These are phyloP conservation scores for Drosophila pseudoananassae DNA, from an alignment of 1,140 invertebrate species.

Conservation along the genomic window DNA sequence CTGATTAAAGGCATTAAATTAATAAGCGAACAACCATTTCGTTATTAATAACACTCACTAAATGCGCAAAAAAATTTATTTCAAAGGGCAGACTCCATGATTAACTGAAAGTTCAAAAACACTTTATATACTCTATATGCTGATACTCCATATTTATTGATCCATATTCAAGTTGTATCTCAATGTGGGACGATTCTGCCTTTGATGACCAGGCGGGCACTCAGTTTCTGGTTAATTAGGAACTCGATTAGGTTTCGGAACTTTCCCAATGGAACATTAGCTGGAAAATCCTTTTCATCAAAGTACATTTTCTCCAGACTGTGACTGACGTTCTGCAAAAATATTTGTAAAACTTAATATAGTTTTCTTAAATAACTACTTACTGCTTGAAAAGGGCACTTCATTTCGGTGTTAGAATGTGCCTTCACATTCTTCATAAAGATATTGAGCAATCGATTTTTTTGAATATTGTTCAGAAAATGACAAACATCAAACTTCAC, in stretches of 20 bases:
- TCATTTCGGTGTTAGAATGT: conserved; percentile 17
- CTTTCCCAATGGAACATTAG: conserved; percentile 33
- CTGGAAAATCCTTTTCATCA: conserved; percentile 42
- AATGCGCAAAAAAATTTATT: background rate
- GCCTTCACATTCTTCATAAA: conserved; percentile 29
- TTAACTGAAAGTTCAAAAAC: background rate
- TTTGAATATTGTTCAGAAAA: conserved; percentile 30
- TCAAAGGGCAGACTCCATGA: background rate
- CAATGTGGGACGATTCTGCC: conserved; percentile 9
- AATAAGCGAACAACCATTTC: background rate
- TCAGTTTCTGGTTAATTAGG: conserved; percentile 12
- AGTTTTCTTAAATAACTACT: background rate
- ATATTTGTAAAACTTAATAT: too few relatives aligned
- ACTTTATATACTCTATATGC: background rate
- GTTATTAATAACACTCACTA: background rate
- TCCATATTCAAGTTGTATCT: too few relatives aligned
- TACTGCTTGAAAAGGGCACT: conserved; percentile 53
- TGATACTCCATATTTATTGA: background rate
- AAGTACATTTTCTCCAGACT: conserved; percentile 36
- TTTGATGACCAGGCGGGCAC: background rate
- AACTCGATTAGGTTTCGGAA: conserved; percentile 31
- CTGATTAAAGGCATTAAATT: background rate
- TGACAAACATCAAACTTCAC: conserved; percentile 29
- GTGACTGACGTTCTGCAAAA: conserved; percentile 32
- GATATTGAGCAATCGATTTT: conserved; percentile 31